Conservation (phyloP, 2,113 vertebrate species). For the Larimichthys crocea region DNA sequence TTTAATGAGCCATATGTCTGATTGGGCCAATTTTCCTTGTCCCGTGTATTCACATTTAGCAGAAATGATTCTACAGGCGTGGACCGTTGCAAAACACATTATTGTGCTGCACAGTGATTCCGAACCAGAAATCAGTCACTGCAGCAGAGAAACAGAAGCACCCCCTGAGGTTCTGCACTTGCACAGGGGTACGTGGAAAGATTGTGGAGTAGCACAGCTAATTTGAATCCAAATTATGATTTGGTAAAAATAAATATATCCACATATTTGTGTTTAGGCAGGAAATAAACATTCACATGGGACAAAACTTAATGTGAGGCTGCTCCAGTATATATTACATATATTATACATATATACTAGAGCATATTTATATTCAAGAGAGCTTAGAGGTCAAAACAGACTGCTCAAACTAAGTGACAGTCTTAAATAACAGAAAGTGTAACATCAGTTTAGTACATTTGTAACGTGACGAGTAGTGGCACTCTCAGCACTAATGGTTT, state of each 20-base stretch:
- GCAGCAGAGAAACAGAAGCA: conserved; percentile 3
- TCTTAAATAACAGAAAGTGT: neutral
- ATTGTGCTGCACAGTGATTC: conserved; percentile 20
- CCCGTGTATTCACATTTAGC: conserved; percentile 22
- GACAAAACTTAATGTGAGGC: neutral
- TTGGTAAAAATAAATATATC: neutral
- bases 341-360: too few species aligned
- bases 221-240: neutral
- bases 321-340: neutral
- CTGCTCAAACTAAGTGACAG: neutral
- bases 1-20: conserved; percentile 61
- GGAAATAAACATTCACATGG: neutral
- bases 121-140: conserved; percentile 3
- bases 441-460: neutral
- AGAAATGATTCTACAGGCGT: conserved; percentile 5
- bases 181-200: neutral
- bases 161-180: neutral
- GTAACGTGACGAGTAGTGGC: neutral
- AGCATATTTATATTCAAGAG: neutral
- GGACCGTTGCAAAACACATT: conserved; percentile 17
- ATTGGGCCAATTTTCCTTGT: conserved; percentile 19
- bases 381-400: neutral
- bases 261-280: neutral
- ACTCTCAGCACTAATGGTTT: too few species aligned
- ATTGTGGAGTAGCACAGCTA: neutral